Evolutionary conservation across 2,888 invertebrate genomes (phyloP).

Genomic region (Himalopsyche anomala): DNA sequence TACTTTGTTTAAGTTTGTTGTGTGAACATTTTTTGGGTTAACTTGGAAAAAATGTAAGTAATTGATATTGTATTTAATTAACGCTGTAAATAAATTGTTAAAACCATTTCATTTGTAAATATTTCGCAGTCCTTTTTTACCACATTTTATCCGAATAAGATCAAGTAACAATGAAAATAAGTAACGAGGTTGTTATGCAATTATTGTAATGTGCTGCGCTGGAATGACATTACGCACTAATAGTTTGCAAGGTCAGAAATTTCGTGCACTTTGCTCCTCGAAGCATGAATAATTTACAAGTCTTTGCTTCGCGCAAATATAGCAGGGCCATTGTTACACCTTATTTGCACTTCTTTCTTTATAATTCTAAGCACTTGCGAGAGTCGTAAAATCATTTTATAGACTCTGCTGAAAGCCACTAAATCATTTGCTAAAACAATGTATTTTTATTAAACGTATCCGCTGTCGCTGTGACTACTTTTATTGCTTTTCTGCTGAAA

Average conservation of each 20-base stretch:
- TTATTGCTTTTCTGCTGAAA: constrained; percentile 29
- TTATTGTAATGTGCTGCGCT: not conserved
- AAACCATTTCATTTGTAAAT: not conserved
- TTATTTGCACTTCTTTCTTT: constrained; percentile 45
- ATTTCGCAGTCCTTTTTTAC: not conserved
- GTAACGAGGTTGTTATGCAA: not conserved
- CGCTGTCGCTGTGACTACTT: not conserved
- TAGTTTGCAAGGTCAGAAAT: constrained; percentile 32
- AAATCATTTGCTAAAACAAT: constrained; percentile 36
- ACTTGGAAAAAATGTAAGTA: not conserved
- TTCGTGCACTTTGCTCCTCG: constrained; percentile 9
- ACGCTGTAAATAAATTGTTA: not conserved
- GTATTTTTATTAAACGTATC: constrained; percentile 36
- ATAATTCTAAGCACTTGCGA: constrained; percentile 43
- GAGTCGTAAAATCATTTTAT: constrained; percentile 41
- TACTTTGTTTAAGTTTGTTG: too few species aligned
- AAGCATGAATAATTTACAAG: not conserved
- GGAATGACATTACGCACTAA: not conserved
- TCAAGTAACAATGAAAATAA: not conserved
- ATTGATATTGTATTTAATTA: not conserved
- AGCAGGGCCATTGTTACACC: constrained; percentile 12
- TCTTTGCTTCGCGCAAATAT: not conserved
- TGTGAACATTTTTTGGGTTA: not conserved
- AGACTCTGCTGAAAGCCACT: constrained; percentile 31
- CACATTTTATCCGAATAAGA: not conserved